phyloP scores from a whole-genome alignment of 2,113 vertebrate genomes.

The Meleagris gallopavo region DNA sequence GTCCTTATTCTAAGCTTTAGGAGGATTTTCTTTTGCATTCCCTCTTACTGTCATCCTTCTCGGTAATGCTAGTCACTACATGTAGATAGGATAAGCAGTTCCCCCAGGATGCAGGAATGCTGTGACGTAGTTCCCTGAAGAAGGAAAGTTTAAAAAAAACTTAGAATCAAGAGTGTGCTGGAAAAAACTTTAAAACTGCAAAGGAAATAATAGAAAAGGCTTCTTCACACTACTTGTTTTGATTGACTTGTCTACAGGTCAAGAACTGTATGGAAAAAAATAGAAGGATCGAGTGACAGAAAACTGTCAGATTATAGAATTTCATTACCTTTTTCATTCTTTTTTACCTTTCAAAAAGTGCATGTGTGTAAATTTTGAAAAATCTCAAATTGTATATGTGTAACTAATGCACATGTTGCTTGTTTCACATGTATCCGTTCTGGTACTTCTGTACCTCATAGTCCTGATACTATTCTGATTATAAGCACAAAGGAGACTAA shows the following conservation, averaged over 20 bases:
- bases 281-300: background rate
- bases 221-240: background rate
- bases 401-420: background rate
- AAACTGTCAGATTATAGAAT: background rate
- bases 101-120: background rate
- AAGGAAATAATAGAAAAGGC: background rate
- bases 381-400: background rate
- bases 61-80: background rate
- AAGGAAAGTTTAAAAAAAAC: background rate
- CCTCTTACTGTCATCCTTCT: background rate
- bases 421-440: background rate
- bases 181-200: background rate
- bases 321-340: background rate
- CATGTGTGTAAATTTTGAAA: background rate
- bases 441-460: background rate
- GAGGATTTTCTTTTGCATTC: background rate
- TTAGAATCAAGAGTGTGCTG: background rate
- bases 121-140: background rate
- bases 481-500: background rate
- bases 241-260: background rate
- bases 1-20: background rate
- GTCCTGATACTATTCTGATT: background rate
- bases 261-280: background rate
- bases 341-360: background rate
- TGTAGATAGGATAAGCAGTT: background rate